A percentile compares a stretch with the other conserved stretches of the same genome.
Evolutionary conservation across 1,140 invertebrate genomes (phyloP).

Genomic region (Heliconius hewitsoni): DNA sequence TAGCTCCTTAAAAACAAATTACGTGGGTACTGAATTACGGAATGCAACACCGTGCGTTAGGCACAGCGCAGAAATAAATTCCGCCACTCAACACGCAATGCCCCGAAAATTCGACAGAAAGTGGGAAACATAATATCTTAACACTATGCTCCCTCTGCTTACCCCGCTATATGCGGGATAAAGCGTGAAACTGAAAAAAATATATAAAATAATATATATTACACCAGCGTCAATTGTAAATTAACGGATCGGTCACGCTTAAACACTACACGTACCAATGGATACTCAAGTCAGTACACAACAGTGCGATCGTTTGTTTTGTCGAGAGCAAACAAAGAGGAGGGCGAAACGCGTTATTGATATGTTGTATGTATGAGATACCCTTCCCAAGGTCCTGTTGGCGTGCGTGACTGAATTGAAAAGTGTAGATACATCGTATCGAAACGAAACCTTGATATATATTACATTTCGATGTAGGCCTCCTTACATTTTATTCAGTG

Average conservation of each 20-base stretch:
- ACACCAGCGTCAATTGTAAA: not conserved
- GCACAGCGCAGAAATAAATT: too few relatives aligned
- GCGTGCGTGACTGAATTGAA: constrained; percentile 36
- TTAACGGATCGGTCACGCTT: not conserved
- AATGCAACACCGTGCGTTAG: too few relatives aligned
- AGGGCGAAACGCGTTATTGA: constrained; percentile 31
- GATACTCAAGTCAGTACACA: not conserved
- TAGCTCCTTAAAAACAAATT: too few relatives aligned
- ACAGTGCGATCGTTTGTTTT: constrained; percentile 11
- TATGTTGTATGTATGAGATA: constrained; percentile 34
- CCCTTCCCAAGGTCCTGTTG: constrained; percentile 39
- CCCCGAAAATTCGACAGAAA: too few relatives aligned
- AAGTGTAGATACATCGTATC: constrained; percentile 12
- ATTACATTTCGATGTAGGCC: constrained; percentile 14
- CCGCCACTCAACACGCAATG: too few relatives aligned
- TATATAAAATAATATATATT: not conserved
- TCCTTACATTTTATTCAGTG: not conserved
- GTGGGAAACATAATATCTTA: too few relatives aligned
- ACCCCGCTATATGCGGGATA: too few relatives aligned
- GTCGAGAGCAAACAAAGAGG: constrained; percentile 19
- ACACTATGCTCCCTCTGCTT: too few relatives aligned
- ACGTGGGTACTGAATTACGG: too few relatives aligned
- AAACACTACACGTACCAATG: not conserved
- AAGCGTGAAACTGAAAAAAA: too few relatives aligned
- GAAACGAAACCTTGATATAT: constrained; percentile 4